Evolutionary conservation across 2,888 invertebrate genomes (phyloP).

Genomic region (Drosophila neotestacea): DNA sequence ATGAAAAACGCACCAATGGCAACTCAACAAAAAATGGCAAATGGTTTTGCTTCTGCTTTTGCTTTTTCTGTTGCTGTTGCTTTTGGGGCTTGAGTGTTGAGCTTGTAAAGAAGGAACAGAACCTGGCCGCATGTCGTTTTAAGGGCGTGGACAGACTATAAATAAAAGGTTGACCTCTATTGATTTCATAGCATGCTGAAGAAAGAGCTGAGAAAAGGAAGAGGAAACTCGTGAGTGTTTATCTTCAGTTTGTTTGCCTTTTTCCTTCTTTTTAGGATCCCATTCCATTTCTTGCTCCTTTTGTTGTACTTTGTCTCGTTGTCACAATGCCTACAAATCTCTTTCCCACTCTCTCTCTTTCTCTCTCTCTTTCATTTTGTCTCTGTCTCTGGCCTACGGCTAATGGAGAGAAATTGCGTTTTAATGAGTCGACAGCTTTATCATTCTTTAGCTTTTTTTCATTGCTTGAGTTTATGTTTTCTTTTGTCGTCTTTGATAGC

Average conservation of each 20-base stretch:
- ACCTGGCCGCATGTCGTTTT: constrained; percentile 33
- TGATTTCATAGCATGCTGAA: constrained; percentile 62
- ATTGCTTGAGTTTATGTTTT: constrained; percentile 19
- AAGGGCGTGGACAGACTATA: constrained; percentile 67
- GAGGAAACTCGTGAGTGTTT: constrained; percentile 50
- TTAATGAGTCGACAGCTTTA: constrained; percentile 78
- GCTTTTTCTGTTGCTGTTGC: constrained; percentile 6
- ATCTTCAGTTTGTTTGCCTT: constrained; percentile 58
- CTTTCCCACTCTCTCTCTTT: background rate
- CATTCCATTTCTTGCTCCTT: constrained; percentile 3
- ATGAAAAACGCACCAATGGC: constrained; percentile 71
- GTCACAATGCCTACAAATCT: constrained; percentile 35
- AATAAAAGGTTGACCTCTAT: constrained; percentile 76
- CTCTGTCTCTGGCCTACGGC: constrained; percentile 23
- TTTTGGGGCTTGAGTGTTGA: constrained; percentile 29
- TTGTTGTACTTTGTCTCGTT: constrained; percentile 19
- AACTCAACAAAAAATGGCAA: constrained; percentile 76
- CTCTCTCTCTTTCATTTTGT: background rate
- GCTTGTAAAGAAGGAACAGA: constrained; percentile 9
- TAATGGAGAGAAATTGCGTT: constrained; percentile 77
- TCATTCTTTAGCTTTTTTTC: constrained; percentile 39
- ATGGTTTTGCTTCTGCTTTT: constrained; percentile 33
- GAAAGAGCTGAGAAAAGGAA: constrained; percentile 22
- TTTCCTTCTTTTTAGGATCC: constrained; percentile 20
- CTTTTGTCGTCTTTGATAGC: constrained; percentile 17